phyloP scores from a whole-genome alignment of 2,797 vertebrate species.

The Sebastes oblongus region DNA sequence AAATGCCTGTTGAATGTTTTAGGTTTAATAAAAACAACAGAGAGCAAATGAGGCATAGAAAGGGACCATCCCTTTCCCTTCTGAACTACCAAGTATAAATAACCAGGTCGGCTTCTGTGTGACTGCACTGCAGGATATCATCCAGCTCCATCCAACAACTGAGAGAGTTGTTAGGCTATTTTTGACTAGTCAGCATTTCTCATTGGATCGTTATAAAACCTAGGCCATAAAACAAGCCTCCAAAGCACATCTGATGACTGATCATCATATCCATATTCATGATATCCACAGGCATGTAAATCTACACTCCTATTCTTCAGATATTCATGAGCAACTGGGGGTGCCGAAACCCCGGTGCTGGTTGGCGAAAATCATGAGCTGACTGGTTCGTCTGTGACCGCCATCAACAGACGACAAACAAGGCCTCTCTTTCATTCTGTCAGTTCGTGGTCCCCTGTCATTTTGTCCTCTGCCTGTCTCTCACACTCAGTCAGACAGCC shows the following conservation, averaged over 20 bases:
- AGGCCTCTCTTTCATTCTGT: slow-evolving; percentile 57
- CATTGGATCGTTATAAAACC: slow-evolving; percentile 31
- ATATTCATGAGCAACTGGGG: slow-evolving; percentile 40
- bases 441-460: slow-evolving; percentile 29
- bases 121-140: slow-evolving; percentile 60
- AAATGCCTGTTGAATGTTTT: slow-evolving; percentile 1
- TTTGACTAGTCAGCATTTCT: slow-evolving; percentile 59
- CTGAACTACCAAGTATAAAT: slow-evolving; percentile 20
- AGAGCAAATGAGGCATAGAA: slow-evolving; percentile 1
- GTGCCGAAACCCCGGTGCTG: slow-evolving; percentile 3
- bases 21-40: slow-evolving; percentile 1
- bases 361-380: slow-evolving; percentile 48
- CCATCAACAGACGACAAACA: slow-evolving; percentile 51
- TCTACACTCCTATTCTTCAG: slow-evolving; percentile 44
- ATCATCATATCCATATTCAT: slow-evolving; percentile 56
- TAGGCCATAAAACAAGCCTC: slow-evolving; percentile 30
- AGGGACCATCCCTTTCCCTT: slow-evolving; percentile 8
- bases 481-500: slow-evolving; percentile 18
- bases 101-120: slow-evolving; percentile 33
- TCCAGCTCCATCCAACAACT: slow-evolving; percentile 40
- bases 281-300: slow-evolving; percentile 40
- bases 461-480: slow-evolving; percentile 46
- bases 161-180: slow-evolving; percentile 42
- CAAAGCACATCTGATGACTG: slow-evolving; percentile 27
- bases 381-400: slow-evolving; percentile 36